These are phyloP conservation scores for Phrynocephalus guinanensis DNA, from an alignment of 2,797 vertebrate species.

Conservation along the genomic window DNA sequence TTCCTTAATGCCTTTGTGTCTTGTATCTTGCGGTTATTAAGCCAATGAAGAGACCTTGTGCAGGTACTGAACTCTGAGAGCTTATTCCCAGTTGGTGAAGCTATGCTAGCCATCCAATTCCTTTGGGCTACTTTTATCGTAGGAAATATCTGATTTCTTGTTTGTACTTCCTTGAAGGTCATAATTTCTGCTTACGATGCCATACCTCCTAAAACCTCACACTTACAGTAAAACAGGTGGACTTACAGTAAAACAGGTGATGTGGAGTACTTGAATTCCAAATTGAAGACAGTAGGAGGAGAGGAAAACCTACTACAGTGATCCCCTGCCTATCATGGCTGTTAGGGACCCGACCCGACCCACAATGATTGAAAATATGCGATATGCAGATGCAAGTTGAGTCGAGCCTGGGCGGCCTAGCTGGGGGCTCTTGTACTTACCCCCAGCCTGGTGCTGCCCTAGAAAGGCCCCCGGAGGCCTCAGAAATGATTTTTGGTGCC, in stretches of 20 bases:
- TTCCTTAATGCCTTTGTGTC: neutral
- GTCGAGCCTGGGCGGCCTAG: too few relatives aligned
- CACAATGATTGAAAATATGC: too few relatives aligned
- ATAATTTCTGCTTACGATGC: slow-evolving; percentile 4
- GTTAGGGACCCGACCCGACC: too few relatives aligned
- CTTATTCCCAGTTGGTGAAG: slow-evolving; percentile 29
- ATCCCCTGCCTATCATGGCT: too few relatives aligned
- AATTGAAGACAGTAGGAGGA: too few relatives aligned
- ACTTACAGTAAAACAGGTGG: neutral
- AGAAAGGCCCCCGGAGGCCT: too few relatives aligned
- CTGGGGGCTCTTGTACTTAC: too few relatives aligned
- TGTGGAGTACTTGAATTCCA: neutral
- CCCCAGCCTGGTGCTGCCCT: too few relatives aligned
- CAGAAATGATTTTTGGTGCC: too few relatives aligned
- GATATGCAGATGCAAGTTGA: too few relatives aligned
- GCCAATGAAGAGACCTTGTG: neutral
- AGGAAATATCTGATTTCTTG: slow-evolving; percentile 8
- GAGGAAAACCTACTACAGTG: too few relatives aligned
- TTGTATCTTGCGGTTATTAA: neutral
- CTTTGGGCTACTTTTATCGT: neutral
- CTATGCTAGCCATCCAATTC: neutral
- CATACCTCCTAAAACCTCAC: neutral
- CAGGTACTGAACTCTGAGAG: slow-evolving; percentile 31
- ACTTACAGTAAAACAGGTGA: neutral
- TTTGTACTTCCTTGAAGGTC: slow-evolving; percentile 38